phyloP scores from a whole-genome alignment of 2,113 vertebrate species.

The Bubo blakistoni region DNA sequence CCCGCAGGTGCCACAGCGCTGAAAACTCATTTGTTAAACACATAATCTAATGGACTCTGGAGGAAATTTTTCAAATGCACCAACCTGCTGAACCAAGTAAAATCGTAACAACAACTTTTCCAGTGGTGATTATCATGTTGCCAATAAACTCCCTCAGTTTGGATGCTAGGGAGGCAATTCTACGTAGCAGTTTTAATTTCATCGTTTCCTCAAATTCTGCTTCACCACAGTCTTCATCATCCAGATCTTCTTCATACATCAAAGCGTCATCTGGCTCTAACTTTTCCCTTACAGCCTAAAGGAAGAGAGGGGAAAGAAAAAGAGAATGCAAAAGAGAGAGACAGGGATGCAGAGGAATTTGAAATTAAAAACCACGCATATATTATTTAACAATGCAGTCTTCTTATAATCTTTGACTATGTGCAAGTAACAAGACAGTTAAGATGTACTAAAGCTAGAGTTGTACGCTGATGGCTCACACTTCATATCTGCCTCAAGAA shows the following conservation, averaged over 20 bases:
- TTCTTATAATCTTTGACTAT: background rate
- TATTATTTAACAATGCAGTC: background rate
- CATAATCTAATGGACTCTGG: background rate
- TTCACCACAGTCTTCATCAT: constrained; percentile 81
- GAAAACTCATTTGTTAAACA: constrained; percentile 9
- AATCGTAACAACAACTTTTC: constrained; percentile 94
- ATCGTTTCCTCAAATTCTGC: constrained; percentile 85
- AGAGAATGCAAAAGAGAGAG: background rate
- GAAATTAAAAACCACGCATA: background rate
- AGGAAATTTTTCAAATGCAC: constrained; percentile 37
- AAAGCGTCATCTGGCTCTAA: constrained; percentile 85
- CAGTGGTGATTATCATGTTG: constrained; percentile 94
- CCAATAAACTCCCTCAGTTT: constrained; percentile 93
- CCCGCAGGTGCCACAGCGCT: background rate
- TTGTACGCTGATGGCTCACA: background rate
- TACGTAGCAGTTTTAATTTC: constrained; percentile 87
- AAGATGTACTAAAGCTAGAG: background rate
- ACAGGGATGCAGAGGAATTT: background rate
- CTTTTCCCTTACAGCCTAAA: constrained; percentile 82
- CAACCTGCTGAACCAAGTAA: constrained; percentile 91
- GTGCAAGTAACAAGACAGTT: background rate
- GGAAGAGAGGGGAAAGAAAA: background rate
- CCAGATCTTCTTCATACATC: constrained; percentile 87
- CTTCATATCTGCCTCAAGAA: background rate
- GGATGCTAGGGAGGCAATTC: constrained; percentile 83